A percentile compares a stretch with the other conserved stretches of the same genome.
Conservation (phyloP, 2,797 vertebrate genomes). For the Pelochelys cantorii region DNA sequence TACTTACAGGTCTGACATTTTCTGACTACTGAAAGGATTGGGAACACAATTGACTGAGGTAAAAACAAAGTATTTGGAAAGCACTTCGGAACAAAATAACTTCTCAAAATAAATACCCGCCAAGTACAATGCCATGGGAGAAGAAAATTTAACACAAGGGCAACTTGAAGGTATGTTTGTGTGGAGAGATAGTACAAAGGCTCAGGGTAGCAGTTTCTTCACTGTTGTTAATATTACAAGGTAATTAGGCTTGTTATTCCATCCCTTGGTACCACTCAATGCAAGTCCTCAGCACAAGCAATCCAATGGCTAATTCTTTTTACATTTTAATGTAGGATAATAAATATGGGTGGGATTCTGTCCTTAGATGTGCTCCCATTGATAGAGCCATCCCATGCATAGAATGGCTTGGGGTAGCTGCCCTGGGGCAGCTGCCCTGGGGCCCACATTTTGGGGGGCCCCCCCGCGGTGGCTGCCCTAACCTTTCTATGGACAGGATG, state of each 20-base stretch:
- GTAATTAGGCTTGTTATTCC: background rate
- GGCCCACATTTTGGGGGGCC: too few species aligned
- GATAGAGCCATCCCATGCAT: too few species aligned
- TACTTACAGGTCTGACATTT: slow-evolving; percentile 34
- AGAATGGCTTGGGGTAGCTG: too few species aligned
- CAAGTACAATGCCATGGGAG: background rate
- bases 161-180: background rate
- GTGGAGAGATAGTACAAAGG: background rate
- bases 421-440: too few species aligned
- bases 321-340: background rate
- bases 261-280: fast-evolving
- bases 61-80: background rate
- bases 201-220: background rate
- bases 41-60: background rate
- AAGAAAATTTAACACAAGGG: background rate
- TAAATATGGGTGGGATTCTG: background rate
- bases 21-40: background rate
- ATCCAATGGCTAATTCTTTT: background rate
- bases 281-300: fast-evolving
- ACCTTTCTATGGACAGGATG: too few species aligned
- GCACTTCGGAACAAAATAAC: background rate
- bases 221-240: background rate
- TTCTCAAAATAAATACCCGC: background rate
- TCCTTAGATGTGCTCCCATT: background rate
- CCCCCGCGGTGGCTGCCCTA: too few species aligned